These are phyloP conservation scores for Garra rufa DNA, from an alignment of 2,113 vertebrate species.

Conservation along the genomic window DNA sequence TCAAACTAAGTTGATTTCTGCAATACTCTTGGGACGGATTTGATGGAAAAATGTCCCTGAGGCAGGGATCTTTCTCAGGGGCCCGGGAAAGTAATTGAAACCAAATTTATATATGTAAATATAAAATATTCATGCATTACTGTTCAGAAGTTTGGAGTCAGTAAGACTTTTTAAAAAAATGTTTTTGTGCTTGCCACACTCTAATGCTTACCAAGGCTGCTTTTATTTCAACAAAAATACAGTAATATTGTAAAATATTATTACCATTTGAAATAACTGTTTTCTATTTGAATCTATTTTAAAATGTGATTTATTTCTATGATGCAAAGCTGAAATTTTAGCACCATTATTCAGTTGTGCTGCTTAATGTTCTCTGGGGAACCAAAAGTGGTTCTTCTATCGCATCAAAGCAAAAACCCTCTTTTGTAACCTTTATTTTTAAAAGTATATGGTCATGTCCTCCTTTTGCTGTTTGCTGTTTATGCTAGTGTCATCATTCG, in stretches of 20 bases:
- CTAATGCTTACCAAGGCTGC: background rate
- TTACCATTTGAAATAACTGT: no score
- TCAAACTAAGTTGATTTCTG: background rate
- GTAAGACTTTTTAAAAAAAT: background rate
- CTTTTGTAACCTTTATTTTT: no score
- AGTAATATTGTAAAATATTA: no score
- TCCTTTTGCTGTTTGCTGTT: background rate
- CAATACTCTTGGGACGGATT: background rate
- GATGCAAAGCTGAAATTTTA: no score
- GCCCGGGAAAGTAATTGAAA: background rate
- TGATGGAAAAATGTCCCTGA: background rate
- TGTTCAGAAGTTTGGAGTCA: background rate
- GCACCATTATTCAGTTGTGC: no score
- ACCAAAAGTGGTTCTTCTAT: no score
- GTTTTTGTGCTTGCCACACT: no score
- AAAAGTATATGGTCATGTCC: background rate
- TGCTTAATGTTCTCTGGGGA: no score
- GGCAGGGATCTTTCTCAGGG: background rate
- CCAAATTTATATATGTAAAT: background rate
- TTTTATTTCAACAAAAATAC: background rate
- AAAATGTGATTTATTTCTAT: no score
- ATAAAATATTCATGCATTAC: background rate
- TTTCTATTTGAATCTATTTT: no score
- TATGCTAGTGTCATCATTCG: conserved; percentile 37
- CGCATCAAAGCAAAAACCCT: no score